These are phyloP conservation scores for Poicephalus meyeri DNA, from an alignment of 2,113 vertebrate species.

Conservation along the genomic window DNA sequence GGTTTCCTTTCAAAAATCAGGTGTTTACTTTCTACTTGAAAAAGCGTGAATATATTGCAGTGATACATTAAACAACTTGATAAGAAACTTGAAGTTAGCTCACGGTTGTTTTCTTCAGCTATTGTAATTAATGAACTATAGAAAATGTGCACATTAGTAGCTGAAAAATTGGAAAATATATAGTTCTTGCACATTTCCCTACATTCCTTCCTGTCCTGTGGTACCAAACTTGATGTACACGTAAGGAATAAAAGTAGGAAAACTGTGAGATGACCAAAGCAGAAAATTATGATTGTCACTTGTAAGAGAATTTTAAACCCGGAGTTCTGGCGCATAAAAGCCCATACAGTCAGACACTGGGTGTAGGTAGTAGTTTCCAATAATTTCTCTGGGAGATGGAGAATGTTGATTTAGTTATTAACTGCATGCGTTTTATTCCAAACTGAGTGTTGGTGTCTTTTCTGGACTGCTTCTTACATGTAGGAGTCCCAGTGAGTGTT, in stretches of 20 bases:
- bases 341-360: neutral
- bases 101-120: neutral
- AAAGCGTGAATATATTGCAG: neutral
- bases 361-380: neutral
- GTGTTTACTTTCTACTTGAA: slow-evolving; percentile 10
- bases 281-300: neutral
- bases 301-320: neutral
- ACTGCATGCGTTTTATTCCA: neutral
- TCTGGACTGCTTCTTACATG: neutral
- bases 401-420: neutral
- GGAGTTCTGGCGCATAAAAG: neutral
- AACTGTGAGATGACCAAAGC: neutral
- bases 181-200: neutral
- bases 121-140: neutral
- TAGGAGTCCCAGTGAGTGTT: neutral
- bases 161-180: neutral
- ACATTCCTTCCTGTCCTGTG: neutral
- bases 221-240: neutral
- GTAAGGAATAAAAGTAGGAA: neutral
- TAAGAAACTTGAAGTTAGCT: neutral
- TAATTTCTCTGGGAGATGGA: neutral
- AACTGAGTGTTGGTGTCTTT: neutral
- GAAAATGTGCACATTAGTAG: neutral
- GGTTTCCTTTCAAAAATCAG: neutral
- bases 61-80: neutral